Evolutionary conservation across 30 jellyfish, hydroid and myxozoan species (phyloP), one percentile per base, ranked within the genome.

Genomic region (Aurelia aurita complex sp. Pacific): DNA sequence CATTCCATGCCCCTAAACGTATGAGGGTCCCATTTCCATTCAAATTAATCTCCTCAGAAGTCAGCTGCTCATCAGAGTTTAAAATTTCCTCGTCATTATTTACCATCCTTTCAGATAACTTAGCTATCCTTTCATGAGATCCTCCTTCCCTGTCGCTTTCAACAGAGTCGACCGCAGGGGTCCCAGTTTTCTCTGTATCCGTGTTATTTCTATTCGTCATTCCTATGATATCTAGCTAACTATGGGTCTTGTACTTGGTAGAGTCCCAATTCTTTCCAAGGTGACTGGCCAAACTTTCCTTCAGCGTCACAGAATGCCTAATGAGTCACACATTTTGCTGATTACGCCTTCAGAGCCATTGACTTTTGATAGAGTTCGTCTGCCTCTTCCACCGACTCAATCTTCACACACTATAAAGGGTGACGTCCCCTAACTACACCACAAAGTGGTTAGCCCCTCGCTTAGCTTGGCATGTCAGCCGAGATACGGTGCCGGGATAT

Each of bases 1-100:
- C 90, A 46, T 63, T 80, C 90, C 90, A 80, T 13, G 85, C 17
- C 23, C 90, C 84, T 73, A 38, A 40, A 34, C 29, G 78, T 68
- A 68, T 16, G 78, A 32, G 78, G 6, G 59, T 29, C 53, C 42
- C 78, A 32, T 40, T 68, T 40, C 59, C 78, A 32, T 19, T 68
- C 64, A 34, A 68, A 9, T 34, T 32, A 5, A 68, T 68, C 78
- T 68, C 17, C 78, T 19, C 78, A 68, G 78, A 68, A n/a, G 59
- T 68, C 59, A 40, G 59, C 78, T 40, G 53, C 78, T 40, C 60
- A 33, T 8, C 60, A 34, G 78, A 68, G 78, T 68, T 68, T 1
- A 34, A 40, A 40, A 6, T 40, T 0, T 1, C 78, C 12, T 68
- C 64, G 78, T 68, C 78, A 68, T 68, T 68, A 8, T 61, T 61